Conservation (phyloP, 2,113 vertebrate species). For the Bufo gargarizans region DNA sequence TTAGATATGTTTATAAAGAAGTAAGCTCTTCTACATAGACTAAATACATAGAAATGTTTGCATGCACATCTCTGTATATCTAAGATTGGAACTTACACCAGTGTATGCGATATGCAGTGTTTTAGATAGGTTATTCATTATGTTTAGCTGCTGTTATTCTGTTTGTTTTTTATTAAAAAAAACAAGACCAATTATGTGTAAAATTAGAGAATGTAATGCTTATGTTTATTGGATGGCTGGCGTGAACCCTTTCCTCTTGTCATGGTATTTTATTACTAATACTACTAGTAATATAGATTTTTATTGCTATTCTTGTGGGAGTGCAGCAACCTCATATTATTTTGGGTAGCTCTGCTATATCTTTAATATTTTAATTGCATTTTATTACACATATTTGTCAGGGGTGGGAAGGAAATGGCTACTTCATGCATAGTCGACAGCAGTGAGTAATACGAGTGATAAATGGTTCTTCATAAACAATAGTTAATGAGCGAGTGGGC, state of each 20-base stretch:
- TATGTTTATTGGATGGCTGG: not conserved
- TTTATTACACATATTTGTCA: no score
- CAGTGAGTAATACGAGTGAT: not conserved
- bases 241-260: not conserved
- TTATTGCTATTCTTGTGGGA: no score
- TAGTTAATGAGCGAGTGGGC: not conserved
- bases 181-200: not conserved
- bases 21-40: no score
- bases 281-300: no score
- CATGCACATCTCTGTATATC: no score
- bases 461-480: not conserved
- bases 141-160: not conserved
- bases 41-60: no score
- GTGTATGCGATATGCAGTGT: no score
- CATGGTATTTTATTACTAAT: not conserved
- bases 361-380: no score
- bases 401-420: not conserved
- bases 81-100: no score
- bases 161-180: not conserved
- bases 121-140: not conserved
- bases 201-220: not conserved
- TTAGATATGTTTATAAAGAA: no score
- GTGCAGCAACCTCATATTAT: no score
- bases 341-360: no score
- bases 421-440: not conserved